phyloP scores from a whole-genome alignment of 2,797 vertebrate species.

The Limosa lapponica region DNA sequence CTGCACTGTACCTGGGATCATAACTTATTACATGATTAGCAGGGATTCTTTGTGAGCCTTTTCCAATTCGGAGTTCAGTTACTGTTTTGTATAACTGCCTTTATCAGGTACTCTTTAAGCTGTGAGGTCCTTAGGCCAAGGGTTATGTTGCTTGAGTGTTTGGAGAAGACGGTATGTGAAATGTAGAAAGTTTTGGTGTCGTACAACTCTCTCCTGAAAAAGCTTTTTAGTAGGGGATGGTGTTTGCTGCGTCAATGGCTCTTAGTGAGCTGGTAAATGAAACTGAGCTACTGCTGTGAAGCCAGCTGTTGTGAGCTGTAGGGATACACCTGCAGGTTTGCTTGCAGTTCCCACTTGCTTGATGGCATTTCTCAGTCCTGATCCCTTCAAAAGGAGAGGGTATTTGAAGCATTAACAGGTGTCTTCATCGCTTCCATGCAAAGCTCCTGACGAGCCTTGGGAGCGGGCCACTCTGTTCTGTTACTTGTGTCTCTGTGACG shows the following conservation, averaged over 20 bases:
- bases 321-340: background rate
- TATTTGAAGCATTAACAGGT: background rate
- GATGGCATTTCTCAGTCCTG: background rate
- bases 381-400: background rate
- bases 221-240: background rate
- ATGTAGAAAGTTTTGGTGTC: rapidly evolving
- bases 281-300: background rate
- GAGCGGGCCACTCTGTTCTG: background rate
- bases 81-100: background rate
- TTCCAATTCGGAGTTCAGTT: rapidly evolving
- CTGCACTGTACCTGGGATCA: background rate
- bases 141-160: background rate
- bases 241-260: background rate
- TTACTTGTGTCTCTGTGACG: background rate
- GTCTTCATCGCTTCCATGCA: rapidly evolving
- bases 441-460: background rate
- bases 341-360: background rate
- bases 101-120: background rate
- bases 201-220: background rate
- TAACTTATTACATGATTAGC: background rate
- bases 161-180: background rate
- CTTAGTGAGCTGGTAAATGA: background rate
- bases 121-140: background rate
- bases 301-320: background rate
- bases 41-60: background rate